Percentiles rank a stretch among this genome's conserved stretches.
phyloP scores from a whole-genome alignment of 2,113 vertebrate genomes.

The Pseudopipra pipra region DNA sequence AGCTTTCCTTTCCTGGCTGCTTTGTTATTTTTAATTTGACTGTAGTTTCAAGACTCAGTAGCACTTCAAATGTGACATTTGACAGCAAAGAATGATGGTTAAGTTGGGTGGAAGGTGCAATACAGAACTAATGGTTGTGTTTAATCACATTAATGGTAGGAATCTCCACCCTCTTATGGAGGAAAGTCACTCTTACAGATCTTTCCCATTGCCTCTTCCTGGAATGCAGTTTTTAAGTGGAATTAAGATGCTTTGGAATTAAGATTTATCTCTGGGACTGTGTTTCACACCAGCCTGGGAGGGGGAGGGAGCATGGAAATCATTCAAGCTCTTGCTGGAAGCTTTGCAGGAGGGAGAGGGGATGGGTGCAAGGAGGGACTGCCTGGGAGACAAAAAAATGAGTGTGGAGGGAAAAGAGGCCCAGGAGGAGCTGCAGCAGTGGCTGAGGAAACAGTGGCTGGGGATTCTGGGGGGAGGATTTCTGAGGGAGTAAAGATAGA shows the following conservation, averaged over 20 bases:
- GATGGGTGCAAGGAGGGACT: neutral
- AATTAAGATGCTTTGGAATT: neutral
- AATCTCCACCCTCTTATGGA: neutral
- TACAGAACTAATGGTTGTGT: neutral
- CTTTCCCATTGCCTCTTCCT: neutral
- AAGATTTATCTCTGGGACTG: neutral
- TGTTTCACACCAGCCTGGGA: too few relatives aligned
- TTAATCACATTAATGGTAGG: neutral
- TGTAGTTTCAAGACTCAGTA: neutral
- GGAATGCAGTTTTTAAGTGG: neutral
- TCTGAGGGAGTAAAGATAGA: fast-evolving
- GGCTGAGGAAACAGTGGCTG: neutral
- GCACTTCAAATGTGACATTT: neutral
- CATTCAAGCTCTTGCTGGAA: neutral
- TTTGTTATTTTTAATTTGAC: neutral
- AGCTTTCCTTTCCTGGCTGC: neutral
- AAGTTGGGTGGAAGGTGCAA: neutral
- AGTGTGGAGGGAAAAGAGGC: neutral
- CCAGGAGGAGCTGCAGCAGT: neutral
- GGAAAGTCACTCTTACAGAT: neutral
- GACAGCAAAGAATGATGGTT: neutral
- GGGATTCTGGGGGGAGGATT: neutral
- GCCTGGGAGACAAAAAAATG: neutral
- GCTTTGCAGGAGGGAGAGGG: neutral
- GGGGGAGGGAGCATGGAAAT: too few relatives aligned